Conservation (phyloP, 2,888 invertebrate species). For the Eretmocerus hayati region DNA sequence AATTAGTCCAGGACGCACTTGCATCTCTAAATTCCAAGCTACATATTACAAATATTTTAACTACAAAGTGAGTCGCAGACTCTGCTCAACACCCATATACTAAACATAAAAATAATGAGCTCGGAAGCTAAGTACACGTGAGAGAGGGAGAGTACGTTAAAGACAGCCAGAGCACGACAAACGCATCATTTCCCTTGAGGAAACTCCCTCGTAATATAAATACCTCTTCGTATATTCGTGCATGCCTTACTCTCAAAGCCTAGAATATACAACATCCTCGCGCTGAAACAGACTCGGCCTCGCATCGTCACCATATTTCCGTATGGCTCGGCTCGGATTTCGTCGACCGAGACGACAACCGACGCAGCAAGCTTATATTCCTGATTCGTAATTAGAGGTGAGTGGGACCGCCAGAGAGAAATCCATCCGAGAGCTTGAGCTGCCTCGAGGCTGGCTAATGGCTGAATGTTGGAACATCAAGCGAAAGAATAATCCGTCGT, state of each 20-base stretch:
- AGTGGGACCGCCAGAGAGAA: slow-evolving; percentile 30
- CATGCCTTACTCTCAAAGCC: too few relatives aligned
- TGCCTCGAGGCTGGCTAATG: slow-evolving; percentile 26
- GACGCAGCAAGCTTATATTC: too few relatives aligned
- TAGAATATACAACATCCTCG: not conserved
- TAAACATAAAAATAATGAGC: too few relatives aligned
- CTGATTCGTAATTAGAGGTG: slow-evolving; percentile 44
- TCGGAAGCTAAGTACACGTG: too few relatives aligned
- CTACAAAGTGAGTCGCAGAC: too few relatives aligned
- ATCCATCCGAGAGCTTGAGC: too few relatives aligned
- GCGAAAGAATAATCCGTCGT: slow-evolving; percentile 29
- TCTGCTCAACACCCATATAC: too few relatives aligned
- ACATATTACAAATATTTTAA: too few relatives aligned
- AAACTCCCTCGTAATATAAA: not conserved
- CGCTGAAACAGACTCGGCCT: not conserved
- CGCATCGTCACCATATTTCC: not conserved
- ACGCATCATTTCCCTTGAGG: not conserved
- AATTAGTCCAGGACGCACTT: too few relatives aligned
- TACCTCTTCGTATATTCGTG: too few relatives aligned
- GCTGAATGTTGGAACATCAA: slow-evolving; percentile 25
- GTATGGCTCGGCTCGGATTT: not conserved
- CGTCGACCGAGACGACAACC: too few relatives aligned
- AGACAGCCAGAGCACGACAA: not conserved
- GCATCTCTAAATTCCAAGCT: too few relatives aligned
- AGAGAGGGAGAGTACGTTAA: not conserved